Evolutionary conservation across 2,888 invertebrate genomes (phyloP).

Genomic region (Caenorhabditis auriculariae): DNA sequence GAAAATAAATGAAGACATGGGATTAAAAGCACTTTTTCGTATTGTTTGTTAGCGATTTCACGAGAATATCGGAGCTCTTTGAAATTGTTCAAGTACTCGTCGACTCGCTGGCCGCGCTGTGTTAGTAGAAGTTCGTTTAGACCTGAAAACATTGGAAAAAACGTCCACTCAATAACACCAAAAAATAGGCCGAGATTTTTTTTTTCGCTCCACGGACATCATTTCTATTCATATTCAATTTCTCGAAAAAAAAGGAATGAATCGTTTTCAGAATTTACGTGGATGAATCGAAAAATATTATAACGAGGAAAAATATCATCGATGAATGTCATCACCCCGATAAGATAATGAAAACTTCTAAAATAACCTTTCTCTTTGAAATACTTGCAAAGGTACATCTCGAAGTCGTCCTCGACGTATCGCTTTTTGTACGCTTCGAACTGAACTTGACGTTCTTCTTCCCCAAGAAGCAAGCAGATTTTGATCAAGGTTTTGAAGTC

Average conservation of each 20-base stretch:
- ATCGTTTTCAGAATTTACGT: too few species aligned
- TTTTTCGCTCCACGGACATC: too few species aligned
- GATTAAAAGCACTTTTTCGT: slow-evolving; percentile 7
- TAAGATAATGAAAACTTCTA: too few species aligned
- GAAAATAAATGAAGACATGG: not conserved
- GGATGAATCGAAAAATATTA: too few species aligned
- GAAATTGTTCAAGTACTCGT: slow-evolving; percentile 23
- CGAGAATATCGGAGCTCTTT: slow-evolving; percentile 23
- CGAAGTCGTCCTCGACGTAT: slow-evolving; percentile 19
- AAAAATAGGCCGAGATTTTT: too few species aligned
- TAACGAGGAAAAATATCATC: too few species aligned
- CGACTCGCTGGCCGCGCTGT: slow-evolving; percentile 19
- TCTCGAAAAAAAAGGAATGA: too few species aligned
- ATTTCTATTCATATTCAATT: too few species aligned
- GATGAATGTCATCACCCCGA: too few species aligned
- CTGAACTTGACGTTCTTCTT: slow-evolving; percentile 3
- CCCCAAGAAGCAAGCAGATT: slow-evolving; percentile 6
- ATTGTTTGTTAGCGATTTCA: slow-evolving; percentile 24
- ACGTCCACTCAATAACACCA: too few species aligned
- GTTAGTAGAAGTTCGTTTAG: slow-evolving; percentile 14
- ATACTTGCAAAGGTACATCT: slow-evolving; percentile 30
- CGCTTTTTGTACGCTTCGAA: slow-evolving; percentile 18
- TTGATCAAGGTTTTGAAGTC: slow-evolving; percentile 23
- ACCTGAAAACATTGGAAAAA: not conserved
- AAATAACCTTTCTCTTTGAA: slow-evolving; percentile 11